Conservation (phyloP, 1,140 invertebrate species). For the Papilio machaon region DNA sequence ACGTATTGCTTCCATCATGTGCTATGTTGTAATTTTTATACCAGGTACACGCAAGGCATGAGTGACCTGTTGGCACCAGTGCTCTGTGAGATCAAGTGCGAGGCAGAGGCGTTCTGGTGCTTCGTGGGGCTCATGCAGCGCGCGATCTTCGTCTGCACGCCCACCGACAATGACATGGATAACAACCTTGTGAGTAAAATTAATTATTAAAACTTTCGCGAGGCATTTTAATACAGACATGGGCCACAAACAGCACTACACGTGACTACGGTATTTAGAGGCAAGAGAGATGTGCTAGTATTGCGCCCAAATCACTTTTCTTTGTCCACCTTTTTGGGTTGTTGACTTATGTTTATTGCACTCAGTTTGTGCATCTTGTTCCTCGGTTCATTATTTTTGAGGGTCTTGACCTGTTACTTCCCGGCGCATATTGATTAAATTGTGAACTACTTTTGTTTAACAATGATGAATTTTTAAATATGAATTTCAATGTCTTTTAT, state of each 20-base stretch:
- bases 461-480: background rate
- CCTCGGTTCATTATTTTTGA: background rate
- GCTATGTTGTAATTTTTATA: background rate
- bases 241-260: too few relatives aligned
- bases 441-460: background rate
- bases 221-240: too few relatives aligned
- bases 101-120: constrained; percentile 96
- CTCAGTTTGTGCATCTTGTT: background rate
- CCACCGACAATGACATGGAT: constrained; percentile 97
- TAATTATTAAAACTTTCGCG: background rate
- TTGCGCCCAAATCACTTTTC: background rate
- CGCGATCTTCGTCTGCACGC: constrained; percentile 94
- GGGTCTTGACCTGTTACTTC: background rate
- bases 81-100: constrained; percentile 92
- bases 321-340: background rate
- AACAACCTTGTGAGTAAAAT: constrained; percentile 88
- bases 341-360: background rate
- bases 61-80: constrained; percentile 95
- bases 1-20: background rate
- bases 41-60: constrained; percentile 93
- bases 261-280: background rate
- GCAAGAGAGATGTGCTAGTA: background rate
- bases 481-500: too few relatives aligned
- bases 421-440: background rate
- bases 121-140: constrained; percentile 96